phyloP scores from a whole-genome alignment of 2,797 vertebrate genomes.

The Pseudochromis fuscus region DNA sequence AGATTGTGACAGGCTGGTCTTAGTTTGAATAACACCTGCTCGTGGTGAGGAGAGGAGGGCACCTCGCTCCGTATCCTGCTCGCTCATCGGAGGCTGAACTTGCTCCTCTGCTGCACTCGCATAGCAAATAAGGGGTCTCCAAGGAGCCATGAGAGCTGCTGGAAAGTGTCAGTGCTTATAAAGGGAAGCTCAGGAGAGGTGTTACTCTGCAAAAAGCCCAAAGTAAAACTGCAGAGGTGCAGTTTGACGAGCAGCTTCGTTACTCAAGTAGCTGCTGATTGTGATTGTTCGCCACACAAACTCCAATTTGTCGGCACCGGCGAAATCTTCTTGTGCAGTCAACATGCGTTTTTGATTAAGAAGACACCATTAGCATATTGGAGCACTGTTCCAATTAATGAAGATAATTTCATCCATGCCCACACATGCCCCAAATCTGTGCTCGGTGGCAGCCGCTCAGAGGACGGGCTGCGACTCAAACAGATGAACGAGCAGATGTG shows the following conservation, averaged over 20 bases:
- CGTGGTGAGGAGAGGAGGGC: conserved; percentile 53
- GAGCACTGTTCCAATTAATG: conserved; percentile 75
- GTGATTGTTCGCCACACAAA: conserved; percentile 59
- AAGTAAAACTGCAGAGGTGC: conserved; percentile 65
- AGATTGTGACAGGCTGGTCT: conserved; percentile 48
- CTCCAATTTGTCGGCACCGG: conserved; percentile 56
- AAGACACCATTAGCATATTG: conserved; percentile 75
- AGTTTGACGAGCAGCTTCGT: conserved; percentile 70
- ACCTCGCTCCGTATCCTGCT: conserved; percentile 44
- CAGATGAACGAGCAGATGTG: conserved; percentile 76
- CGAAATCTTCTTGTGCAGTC: conserved; percentile 68
- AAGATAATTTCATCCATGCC: conserved; percentile 77
- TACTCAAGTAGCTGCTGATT: conserved; percentile 72
- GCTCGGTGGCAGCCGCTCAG: conserved; percentile 66
- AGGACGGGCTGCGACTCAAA: conserved; percentile 66
- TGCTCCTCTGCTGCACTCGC: conserved; percentile 69
- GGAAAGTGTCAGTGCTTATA: conserved; percentile 73
- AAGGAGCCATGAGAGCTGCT: conserved; percentile 72
- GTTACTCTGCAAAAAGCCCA: conserved; percentile 48
- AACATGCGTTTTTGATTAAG: conserved; percentile 70
- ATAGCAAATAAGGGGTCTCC: conserved; percentile 72
- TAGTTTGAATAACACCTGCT: conserved; percentile 64
- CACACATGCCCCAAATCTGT: conserved; percentile 67
- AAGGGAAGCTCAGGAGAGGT: conserved; percentile 66
- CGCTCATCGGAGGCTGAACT: conserved; percentile 65